Base-by-base conservation (phyloP, 1,140 invertebrate species). In the Dufourea novaeangliae region DNA sequence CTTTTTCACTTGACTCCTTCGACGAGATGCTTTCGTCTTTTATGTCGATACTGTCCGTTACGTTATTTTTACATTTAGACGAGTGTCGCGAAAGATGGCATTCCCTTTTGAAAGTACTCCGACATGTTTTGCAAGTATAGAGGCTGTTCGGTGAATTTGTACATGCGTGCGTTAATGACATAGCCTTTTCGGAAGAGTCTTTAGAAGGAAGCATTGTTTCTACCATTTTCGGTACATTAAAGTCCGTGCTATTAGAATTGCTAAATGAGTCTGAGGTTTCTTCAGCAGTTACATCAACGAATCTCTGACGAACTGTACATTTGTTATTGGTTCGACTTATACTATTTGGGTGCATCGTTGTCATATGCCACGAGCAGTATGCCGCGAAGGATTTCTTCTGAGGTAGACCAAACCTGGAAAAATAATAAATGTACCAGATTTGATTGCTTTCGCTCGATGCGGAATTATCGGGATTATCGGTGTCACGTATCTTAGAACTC, bases 341-440 rank as follows among this genome's bases (percentile, higher is more conserved):
- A 56, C 44, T 76, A 76, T 54, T 76, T 29, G 57, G 2, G 37
- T 64, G 39, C 25, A n/a, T 59, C 67, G 59, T 32, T 56, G 61
- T 29, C 39, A 7, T 59, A 66, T 44, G 62, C 59, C 56, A 68
- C 10, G 68, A 77, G 22, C 68, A 66, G 39, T 63, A 84, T 52
- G 71, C 41, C 29, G 52, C 41, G 27, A 72, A 73, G 56, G 44
- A 62, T 75, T 67, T 80, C 59, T 82, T 61, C 64, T n/a, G 64
- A 62, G 41, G 67, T 37, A 52, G 77, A 71, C 63, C 61, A 57
- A 37, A 85, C 68, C 86, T 88, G 86, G 75, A 84, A 87, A 82
- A 85, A 86, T 80, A 86, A 88, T 61, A 87, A 84, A 83, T 67
- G 77, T 66, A 77, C 73, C 59, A 81, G 46, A 69, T 86, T 83